Conservation (phyloP, 1,140 invertebrate species). For the Mesaphorura yosii region DNA sequence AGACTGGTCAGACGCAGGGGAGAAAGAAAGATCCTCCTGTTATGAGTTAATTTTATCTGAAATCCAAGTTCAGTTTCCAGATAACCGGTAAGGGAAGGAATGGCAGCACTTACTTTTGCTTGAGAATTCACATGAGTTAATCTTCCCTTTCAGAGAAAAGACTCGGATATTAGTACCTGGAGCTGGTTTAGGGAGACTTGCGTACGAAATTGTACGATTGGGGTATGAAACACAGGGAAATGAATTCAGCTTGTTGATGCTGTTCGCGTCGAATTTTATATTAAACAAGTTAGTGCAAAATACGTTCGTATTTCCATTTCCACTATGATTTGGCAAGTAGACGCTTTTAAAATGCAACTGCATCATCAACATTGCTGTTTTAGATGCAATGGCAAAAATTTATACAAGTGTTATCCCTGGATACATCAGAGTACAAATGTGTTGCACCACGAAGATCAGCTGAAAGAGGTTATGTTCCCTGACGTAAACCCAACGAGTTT, state of each 20-base stretch:
- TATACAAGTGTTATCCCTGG: conserved; percentile 76
- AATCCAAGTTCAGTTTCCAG: conserved; percentile 55
- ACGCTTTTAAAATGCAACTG: too few relatives aligned
- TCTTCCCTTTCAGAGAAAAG: conserved; percentile 18
- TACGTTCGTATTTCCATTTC: background rate
- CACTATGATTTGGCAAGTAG: too few relatives aligned
- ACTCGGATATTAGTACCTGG: conserved; percentile 46
- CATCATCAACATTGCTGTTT: conserved; percentile 19
- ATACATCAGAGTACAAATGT: conserved; percentile 88
- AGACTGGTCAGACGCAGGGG: conserved; percentile 84
- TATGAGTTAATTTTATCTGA: conserved; percentile 84
- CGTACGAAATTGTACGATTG: conserved; percentile 78
- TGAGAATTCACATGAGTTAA: background rate
- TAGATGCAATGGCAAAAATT: conserved; percentile 47
- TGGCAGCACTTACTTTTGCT: background rate
- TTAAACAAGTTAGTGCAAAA: conserved; percentile 59
- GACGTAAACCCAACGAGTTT: conserved; percentile 68
- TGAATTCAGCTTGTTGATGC: conserved; percentile 75
- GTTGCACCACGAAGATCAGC: conserved; percentile 65
- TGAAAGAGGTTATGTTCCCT: conserved; percentile 66
- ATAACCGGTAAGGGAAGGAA: conserved; percentile 38
- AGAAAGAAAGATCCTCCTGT: conserved; percentile 67
- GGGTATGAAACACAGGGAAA: conserved; percentile 92
- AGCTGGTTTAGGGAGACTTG: conserved; percentile 81
- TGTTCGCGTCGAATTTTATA: conserved; percentile 91